phyloP scores from a whole-genome alignment of 2,113 vertebrate species.

The Odobenus rosmarus region DNA sequence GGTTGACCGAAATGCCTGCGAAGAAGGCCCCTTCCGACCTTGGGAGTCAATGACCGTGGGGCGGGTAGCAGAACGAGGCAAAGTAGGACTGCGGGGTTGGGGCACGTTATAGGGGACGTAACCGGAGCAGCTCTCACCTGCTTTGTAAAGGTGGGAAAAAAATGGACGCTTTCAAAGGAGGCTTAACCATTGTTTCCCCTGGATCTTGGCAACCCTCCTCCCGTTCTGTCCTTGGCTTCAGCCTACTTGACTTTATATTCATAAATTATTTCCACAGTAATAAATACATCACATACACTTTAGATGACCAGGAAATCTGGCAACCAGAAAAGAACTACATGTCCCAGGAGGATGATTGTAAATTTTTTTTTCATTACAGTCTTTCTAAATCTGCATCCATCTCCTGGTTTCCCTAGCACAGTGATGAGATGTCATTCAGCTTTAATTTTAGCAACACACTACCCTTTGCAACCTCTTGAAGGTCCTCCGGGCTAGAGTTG shows the following conservation, averaged over 20 bases:
- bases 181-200: background rate
- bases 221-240: constrained; percentile 48
- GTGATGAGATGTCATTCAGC: background rate
- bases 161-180: background rate
- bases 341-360: constrained; percentile 49
- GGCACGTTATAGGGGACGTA: background rate
- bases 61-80: background rate
- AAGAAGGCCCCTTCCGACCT: background rate
- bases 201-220: constrained; percentile 50
- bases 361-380: constrained; percentile 3
- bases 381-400: constrained; percentile 56
- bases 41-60: background rate
- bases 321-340: constrained; percentile 53
- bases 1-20: background rate
- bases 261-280: constrained; percentile 66
- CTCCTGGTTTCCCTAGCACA: background rate
- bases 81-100: background rate
- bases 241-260: constrained; percentile 20
- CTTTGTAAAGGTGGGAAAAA: background rate
- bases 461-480: background rate
- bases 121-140: background rate
- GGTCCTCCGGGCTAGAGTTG: background rate
- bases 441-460: background rate
- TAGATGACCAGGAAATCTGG: constrained; percentile 68
- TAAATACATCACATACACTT: constrained; percentile 69